Evolutionary conservation across 1,140 invertebrate species (phyloP).

Genomic region (Pemphigus obesinymphae): DNA sequence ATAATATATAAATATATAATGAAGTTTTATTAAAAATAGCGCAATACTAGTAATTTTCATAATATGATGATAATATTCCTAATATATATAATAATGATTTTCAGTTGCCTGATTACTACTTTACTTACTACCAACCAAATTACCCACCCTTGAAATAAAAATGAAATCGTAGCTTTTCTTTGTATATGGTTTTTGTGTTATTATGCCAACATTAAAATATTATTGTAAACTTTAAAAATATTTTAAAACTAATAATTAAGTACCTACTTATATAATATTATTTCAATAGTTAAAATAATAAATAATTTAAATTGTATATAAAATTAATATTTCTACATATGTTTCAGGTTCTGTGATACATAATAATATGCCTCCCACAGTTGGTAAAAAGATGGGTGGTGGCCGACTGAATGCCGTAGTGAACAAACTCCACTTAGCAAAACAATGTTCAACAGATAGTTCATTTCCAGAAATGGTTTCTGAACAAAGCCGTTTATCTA

Average conservation of each 20-base stretch:
- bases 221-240: too few species aligned
- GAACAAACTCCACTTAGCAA: constrained; percentile 42
- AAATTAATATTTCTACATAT: neutral
- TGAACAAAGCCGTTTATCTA: constrained; percentile 15
- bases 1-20: too few species aligned
- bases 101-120: too few species aligned
- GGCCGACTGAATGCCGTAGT: constrained; percentile 36
- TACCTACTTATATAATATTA: neutral
- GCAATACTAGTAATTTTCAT: too few species aligned
- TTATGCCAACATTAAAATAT: too few species aligned
- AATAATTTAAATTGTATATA: too few species aligned
- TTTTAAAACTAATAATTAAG: too few species aligned
- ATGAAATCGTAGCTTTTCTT: neutral
- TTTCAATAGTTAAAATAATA: neutral
- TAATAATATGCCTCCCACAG: constrained; percentile 14
- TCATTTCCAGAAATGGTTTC: neutral
- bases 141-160: too few species aligned
- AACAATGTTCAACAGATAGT: constrained; percentile 29
- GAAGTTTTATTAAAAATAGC: too few species aligned
- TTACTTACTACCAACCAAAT: neutral
- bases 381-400: constrained; percentile 20
- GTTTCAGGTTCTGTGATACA: constrained; percentile 34
- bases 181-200: neutral
- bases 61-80: too few species aligned
- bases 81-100: too few species aligned